phyloP scores from a whole-genome alignment of 92 coral and sea anemone species.

The Isaurus tuberculatus region DNA sequence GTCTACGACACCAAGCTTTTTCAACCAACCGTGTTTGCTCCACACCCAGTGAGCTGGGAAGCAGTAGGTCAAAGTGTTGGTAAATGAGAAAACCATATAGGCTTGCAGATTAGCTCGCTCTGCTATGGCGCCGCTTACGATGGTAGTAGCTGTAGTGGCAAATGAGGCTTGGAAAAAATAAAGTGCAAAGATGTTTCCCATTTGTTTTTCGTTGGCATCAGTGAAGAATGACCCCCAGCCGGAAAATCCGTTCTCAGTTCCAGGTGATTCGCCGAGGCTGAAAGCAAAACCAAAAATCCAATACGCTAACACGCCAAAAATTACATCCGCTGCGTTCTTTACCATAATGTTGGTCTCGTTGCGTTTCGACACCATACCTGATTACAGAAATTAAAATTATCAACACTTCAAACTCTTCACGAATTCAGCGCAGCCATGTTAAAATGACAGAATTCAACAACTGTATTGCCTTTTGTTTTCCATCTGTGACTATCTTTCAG shows the following conservation, averaged over 20 bases:
- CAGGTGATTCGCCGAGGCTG: slow-evolving; percentile 67
- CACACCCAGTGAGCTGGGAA: slow-evolving; percentile 96
- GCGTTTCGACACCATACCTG: slow-evolving; percentile 88
- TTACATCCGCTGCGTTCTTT: slow-evolving; percentile 86
- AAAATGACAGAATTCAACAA: too few relatives aligned
- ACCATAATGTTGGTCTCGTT: slow-evolving; percentile 93
- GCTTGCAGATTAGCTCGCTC: slow-evolving; percentile 87
- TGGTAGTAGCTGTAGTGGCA: slow-evolving; percentile 88
- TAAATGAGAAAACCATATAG: slow-evolving; percentile 82
- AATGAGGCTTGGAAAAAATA: slow-evolving; percentile 90
- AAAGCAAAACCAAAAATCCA: slow-evolving; percentile 91
- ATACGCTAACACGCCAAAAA: slow-evolving; percentile 87
- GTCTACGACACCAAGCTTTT: slow-evolving; percentile 81
- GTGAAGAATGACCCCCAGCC: slow-evolving; percentile 88
- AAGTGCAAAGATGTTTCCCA: slow-evolving; percentile 86
- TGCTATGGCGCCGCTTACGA: slow-evolving; percentile 87
- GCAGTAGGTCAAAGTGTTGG: slow-evolving; percentile 85
- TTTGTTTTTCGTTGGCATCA: slow-evolving; percentile 79
- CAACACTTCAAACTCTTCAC: background rate
- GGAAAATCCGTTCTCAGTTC: slow-evolving; percentile 68
- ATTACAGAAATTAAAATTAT: background rate
- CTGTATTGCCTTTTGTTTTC: too few relatives aligned
- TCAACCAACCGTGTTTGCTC: slow-evolving; percentile 89
- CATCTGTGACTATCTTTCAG: too few relatives aligned
- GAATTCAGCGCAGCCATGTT: too few relatives aligned